Evolutionary conservation across 2,113 vertebrate species (phyloP), one percentile per base, ranked within the genome.

Genomic region (Larimichthys polyactis): DNA sequence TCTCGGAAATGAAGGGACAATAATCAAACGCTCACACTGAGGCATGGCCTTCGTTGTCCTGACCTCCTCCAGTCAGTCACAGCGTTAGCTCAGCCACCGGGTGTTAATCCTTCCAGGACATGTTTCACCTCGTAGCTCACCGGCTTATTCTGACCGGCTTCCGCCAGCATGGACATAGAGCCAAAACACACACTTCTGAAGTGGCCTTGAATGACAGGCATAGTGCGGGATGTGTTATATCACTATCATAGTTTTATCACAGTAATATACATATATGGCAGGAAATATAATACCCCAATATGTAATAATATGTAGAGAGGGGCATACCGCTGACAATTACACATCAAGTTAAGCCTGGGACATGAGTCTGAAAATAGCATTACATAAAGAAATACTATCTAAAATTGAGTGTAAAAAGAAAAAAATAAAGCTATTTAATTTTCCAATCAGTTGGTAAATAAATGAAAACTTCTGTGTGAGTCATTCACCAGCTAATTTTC

Each of bases 101-200:
- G 80, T 81, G 89, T 71, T 93, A 92, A 95, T 94, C 91, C 86
- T 82, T 82, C 88, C 91, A 90, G 92, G 87, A 91, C 82, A 66
- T 86, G 36, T 87, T 85, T 91, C 82, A 85, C 83, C 85, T 90
- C 86, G 60, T 87, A 87, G 81, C 90, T 93, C 87, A 89, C 77
- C 58, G 40, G 72, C 79, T 91, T 90, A 94, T 89, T 93, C 75
- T 4, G 83, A 86, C 77, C 60, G 79, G 81, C 90, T 92, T 93
- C 92, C 75, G 64, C 81, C 81, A 71, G 73, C 75, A 51, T 44
- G 73, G 73, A 73, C 71, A 73, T 71, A 78, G 65, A 58, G 82
- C 87, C 83, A 87, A 84, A 85, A 78, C 66, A 86, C 82, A 87
- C 83, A 83, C 62, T 48, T 83, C 79, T 59, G 58, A 87, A 64